A percentile compares a stretch with the other conserved stretches of the same genome.
These are phyloP conservation scores for Indicator indicator DNA, from an alignment of 2,113 vertebrate species.

Conservation along the genomic window DNA sequence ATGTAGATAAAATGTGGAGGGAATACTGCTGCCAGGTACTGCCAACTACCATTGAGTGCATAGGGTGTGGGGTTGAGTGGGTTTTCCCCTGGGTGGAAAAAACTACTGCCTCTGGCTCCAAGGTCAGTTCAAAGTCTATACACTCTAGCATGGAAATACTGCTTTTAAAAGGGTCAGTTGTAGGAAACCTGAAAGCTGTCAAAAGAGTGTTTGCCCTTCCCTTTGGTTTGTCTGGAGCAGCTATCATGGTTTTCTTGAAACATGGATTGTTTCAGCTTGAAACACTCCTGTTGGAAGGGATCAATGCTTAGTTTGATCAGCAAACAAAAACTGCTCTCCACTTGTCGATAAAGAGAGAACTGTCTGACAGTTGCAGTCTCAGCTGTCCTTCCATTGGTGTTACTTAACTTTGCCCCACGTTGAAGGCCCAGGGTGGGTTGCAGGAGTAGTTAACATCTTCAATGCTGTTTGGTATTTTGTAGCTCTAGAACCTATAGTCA, in stretches of 20 bases:
- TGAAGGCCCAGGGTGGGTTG: not conserved
- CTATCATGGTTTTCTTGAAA: not conserved
- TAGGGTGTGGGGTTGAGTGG: not conserved
- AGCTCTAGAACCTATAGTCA: not conserved
- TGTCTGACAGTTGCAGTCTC: not conserved
- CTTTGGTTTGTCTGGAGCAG: not conserved
- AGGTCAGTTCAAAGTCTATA: not conserved
- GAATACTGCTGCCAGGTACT: not conserved
- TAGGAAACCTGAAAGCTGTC: not conserved
- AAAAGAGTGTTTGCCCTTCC: not conserved
- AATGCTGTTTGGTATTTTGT: not conserved
- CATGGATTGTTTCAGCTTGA: not conserved
- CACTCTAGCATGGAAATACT: not conserved
- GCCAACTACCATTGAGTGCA: fast-evolving
- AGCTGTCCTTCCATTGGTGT: not conserved
- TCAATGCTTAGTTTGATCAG: not conserved
- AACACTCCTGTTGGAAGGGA: not conserved
- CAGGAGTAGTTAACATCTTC: not conserved
- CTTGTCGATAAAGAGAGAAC: not conserved
- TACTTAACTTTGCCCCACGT: not conserved
- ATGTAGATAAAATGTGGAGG: not conserved
- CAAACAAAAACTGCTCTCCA: not conserved
- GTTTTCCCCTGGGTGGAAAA: not conserved
- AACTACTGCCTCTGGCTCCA: not conserved
- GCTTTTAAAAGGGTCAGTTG: not conserved